Base-by-base conservation (phyloP, 2,888 invertebrate genomes). In the Pristionchus exspectatus region DNA sequence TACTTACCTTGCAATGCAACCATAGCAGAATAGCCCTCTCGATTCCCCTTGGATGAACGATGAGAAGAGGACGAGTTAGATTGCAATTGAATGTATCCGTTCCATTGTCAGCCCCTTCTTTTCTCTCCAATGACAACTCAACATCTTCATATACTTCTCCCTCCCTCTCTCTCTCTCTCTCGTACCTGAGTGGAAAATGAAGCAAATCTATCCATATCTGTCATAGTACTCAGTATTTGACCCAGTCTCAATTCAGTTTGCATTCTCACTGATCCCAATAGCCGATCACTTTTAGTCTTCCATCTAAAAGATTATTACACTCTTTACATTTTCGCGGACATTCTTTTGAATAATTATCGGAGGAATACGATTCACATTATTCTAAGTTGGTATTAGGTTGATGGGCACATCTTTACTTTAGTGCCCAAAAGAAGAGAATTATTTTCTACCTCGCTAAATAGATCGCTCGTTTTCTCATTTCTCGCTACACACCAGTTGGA, bases 131-230 rank as follows among this genome's bases (percentile, higher is more conserved):
- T 18, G 77, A 59, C 59, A 88, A 74, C 88, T 88, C 33, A 74
- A 88, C 16, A 63, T 24, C 44, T 50, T 50, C 44, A 50, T 50
- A 66, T 66, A 66, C 9, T 9, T 69, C 69, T 2, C 69, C n/a
- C 24, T n/a, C 38, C 38, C 69, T 0, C 69, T 69, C 24, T 30
- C 27, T 12, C 27, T n/a, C 66, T 27, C 74, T 16, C 18, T 21
- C 9, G 1, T 77, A 88, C 92, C 90, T 93, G 97, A 0, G 99
- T 99, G 95, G 98, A 98, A 96, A 99, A 99, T 96, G 98, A 98
- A 0, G 99, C 99, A 95, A 98, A 98, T 95, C 98, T 98, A 95
- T 98, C 98, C 95, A 98, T 98, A 95, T 99, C 99, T 0, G 98
- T 33, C 44, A 74, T 33, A 1, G 56, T 44, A 16, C 56, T 33